Evolutionary conservation across 2,888 invertebrate species (phyloP), one percentile per base, ranked within the genome.

Genomic region (Helicoverpa assulta): DNA sequence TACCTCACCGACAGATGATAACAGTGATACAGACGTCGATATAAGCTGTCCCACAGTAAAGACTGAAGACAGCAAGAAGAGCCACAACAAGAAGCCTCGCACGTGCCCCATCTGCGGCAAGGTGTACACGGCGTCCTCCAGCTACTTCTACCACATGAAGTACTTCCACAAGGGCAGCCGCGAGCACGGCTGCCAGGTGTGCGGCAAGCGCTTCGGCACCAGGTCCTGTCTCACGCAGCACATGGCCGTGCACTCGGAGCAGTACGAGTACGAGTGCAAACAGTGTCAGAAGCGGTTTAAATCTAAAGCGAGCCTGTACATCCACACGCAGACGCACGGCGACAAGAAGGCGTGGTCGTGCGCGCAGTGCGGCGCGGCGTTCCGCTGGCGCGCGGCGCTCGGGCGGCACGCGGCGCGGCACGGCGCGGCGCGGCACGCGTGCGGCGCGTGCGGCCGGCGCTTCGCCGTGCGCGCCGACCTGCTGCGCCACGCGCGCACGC

Each of bases 141-240:
- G 95, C 83, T 93, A 95, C 74, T 95, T 95, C 85, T 96, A 96
- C 80, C 96, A 96, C 83, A 83, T 96, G 74, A 96, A 94, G 72
- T 91, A 96, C 83, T 90, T 91, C 14, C 96, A 96, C 86, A 88
- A 86, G 0, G 90, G 91, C 12, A 86, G 89, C 29, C 93, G 94
- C 71, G 93, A 95, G 65, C 93, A 95, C 86, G 89, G 89, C 50
- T 96, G 96, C 81, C 90, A 91, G 6, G 88, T 92, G 53, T 96
- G 96, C 85, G 94, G 93, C 0, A 90, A 93, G 51, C 90, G 88
- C 56, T 96, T 96, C 82, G 93, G 93, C 0, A 93, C 95, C 55
- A 94, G 93, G 71, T 89, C 88, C 10, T 87, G 90, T n/a, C 89
- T 96, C 14, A 87, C 90, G 73, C 92, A 95, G 68, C 96, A 96